phyloP scores from a whole-genome alignment of 2,797 vertebrate genomes.

The Paguma larvata region DNA sequence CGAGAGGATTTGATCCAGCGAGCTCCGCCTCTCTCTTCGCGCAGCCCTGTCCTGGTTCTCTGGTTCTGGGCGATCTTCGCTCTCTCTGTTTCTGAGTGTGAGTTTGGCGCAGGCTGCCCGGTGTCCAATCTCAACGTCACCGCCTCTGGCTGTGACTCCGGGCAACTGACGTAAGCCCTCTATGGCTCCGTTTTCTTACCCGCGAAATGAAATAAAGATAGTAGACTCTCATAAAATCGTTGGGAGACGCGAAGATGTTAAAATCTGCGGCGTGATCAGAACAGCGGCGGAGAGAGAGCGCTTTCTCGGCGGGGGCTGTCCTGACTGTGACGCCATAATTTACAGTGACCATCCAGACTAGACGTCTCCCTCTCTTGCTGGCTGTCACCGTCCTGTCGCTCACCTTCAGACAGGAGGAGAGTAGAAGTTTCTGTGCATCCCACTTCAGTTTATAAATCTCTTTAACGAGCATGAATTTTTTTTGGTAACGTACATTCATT shows the following conservation, averaged over 20 bases:
- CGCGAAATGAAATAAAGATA: background rate
- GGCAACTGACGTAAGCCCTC: background rate
- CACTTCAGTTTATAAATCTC: background rate
- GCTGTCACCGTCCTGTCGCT: background rate
- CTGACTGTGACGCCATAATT: fast-evolving
- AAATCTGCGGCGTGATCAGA: background rate
- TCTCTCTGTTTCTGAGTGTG: background rate
- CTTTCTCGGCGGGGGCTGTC: fast-evolving
- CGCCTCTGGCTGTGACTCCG: background rate
- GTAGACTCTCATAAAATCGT: background rate
- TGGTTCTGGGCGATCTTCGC: background rate
- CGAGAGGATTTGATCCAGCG: background rate
- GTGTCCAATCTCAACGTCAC: background rate
- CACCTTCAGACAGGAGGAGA: background rate
- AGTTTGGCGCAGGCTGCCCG: background rate
- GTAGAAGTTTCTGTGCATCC: background rate
- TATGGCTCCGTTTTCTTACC: background rate
- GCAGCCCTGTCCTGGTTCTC: background rate
- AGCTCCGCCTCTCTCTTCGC: background rate
- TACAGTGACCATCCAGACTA: too few species aligned
- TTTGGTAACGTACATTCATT: background rate
- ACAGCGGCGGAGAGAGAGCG: fast-evolving
- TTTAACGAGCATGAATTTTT: background rate
- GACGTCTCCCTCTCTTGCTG: background rate
- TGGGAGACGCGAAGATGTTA: background rate